Evolutionary conservation across 2,888 invertebrate species (phyloP).

Genomic region (Ennomos fuscantarius): DNA sequence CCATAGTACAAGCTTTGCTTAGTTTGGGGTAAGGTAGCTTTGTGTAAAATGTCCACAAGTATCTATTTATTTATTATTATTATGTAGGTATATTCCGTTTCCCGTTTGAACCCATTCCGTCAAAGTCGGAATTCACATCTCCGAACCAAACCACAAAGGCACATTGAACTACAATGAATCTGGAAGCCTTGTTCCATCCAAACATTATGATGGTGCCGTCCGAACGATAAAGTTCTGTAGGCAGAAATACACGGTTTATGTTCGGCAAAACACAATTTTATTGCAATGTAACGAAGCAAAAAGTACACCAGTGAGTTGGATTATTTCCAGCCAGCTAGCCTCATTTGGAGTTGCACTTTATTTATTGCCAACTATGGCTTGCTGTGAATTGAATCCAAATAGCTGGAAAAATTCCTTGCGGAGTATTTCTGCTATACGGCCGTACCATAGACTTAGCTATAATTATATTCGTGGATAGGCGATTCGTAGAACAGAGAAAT

Average conservation of each 20-base stretch:
- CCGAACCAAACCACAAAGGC: conserved; percentile 1
- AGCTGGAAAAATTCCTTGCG: conserved; percentile 62
- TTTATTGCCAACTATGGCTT: conserved; percentile 69
- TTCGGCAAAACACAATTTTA: conserved; percentile 54
- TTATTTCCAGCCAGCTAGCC: conserved; percentile 71
- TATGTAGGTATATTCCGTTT: no score
- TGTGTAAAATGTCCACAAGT: no score
- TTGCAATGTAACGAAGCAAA: conserved; percentile 67
- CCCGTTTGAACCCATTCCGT: not conserved
- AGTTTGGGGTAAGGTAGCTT: no score
- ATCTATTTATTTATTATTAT: no score
- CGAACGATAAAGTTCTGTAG: conserved; percentile 37
- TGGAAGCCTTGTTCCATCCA: conserved; percentile 15
- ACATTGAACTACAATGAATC: conserved; percentile 14
- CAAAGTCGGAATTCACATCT: conserved; percentile 7
- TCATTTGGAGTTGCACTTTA: conserved; percentile 76
- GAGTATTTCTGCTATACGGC: conserved; percentile 48
- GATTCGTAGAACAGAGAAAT: no score
- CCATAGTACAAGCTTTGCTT: no score
- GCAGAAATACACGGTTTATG: conserved; percentile 45
- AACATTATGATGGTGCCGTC: conserved; percentile 24
- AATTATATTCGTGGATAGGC: not conserved
- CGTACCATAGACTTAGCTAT: conserved; percentile 35
- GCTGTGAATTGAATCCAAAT: conserved; percentile 77
- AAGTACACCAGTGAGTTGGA: conserved; percentile 69